Percentiles rank a stretch among this genome's conserved stretches.
Conservation (phyloP, 2,888 invertebrate species). For the Sipha maydis region DNA sequence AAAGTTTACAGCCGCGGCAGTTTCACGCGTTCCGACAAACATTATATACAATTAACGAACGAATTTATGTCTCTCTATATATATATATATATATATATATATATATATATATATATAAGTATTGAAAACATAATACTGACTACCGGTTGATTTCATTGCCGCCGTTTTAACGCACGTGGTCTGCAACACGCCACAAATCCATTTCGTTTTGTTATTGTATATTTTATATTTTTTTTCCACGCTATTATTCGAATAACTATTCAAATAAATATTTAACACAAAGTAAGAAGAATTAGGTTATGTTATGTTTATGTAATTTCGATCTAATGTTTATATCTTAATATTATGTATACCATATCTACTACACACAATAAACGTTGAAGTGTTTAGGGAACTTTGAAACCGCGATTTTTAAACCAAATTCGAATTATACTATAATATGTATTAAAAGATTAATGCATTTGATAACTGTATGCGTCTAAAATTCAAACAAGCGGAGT, state of each 20-base stretch:
- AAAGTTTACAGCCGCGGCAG: conserved; percentile 4
- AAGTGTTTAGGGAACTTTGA: too few relatives aligned
- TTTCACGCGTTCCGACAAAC: not conserved
- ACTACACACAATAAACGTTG: too few relatives aligned
- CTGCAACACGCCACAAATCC: not conserved
- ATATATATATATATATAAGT: not conserved
- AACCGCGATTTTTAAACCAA: too few relatives aligned
- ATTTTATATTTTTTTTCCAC: not conserved
- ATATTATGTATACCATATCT: too few relatives aligned
- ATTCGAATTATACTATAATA: too few relatives aligned
- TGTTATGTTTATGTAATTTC: too few relatives aligned
- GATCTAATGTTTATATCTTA: too few relatives aligned
- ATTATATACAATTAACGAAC: conserved; percentile 1
- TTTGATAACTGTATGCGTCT: too few relatives aligned
- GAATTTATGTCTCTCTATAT: not conserved
- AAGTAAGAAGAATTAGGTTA: too few relatives aligned
- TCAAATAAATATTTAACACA: too few relatives aligned
- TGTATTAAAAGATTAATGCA: too few relatives aligned
- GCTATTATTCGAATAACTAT: not conserved
- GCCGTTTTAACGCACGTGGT: not conserved
- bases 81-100: not conserved
- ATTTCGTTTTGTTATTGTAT: not conserved
- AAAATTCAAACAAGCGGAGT: too few relatives aligned
- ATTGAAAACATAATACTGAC: not conserved
- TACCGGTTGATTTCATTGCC: conserved; percentile 36